Evolutionary conservation across 1,140 invertebrate genomes (phyloP), one percentile per base, ranked within the genome.

Genomic region (Macrocentrus cingulum): DNA sequence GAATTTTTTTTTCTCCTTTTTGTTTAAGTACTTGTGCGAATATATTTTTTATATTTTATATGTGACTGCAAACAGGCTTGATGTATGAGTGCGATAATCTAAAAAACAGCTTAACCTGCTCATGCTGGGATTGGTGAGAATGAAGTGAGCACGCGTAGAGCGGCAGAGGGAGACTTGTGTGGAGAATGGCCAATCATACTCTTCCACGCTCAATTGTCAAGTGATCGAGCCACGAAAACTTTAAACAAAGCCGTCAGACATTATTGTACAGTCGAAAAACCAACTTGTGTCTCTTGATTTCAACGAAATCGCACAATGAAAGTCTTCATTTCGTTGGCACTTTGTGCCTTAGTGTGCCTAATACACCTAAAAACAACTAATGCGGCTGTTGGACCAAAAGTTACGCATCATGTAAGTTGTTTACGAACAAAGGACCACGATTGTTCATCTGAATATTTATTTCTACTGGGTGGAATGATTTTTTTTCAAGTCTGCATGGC

Each of bases 371-470:
- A 5, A n/a, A 22, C 37, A 1, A 19, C 25, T 18, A 42, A 19
- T 11, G 71, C 65, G 2, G 67, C 71, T 0, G 60, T 62, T 41
- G 87, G 88, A 39, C 88, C 88, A 15, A 90, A 89, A 87, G 88
- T 90, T 16, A 90, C 88, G 1, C 84, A 89, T 64, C 87, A 85
- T 74, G 88, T 88, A 81, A 76, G 73, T n/a, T 54, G 20, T 42
- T 42, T 41, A 25, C 13, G 11, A n/a, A 22, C 2, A 39, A 39
- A 52, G 5, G 9, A 4, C 3, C 5, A 20, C n/a, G 25, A 41
- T 50, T 2, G 18, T 32, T 58, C 13, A 16, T n/a, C 15, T 19
- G 1, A 22, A 11, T 15, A 8, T 20, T 1, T 7, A 37, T 13
- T 56, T 16, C 11, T 29, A 1, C 6, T 19, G 18, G 44, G 36